Base-by-base conservation (phyloP, 2,797 vertebrate genomes). In the Melopsittacus undulatus region DNA sequence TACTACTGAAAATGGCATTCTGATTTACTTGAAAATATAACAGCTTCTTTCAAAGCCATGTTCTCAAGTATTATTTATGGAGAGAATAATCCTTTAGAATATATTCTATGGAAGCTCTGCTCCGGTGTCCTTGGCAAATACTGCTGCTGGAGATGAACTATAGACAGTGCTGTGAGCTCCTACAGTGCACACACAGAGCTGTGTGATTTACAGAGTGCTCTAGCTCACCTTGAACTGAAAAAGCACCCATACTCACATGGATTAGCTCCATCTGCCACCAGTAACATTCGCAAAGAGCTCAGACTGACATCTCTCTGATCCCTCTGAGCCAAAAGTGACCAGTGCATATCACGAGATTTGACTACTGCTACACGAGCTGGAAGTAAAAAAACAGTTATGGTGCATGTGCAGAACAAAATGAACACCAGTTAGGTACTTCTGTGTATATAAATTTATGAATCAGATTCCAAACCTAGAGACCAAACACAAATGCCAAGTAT, bases 281-380 rank as follows among this genome's bases (percentile, higher is more conserved):
- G 98, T 40, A 99, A 97, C 99, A 99, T 99, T 38, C 99, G 98
- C 73, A 99, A 96, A 3, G 99, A 99, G 96, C 98, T 98, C 90
- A 99, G 98, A 94, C 98, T 99, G 97, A 99, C 96, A 26, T 99
- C 99, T 40, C 98, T 98, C 97, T 99, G 99, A 92, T 99, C 99
- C 94, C 98, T 98, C 97, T 99, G 99, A 83, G 99, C 99, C 96
- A 99, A 96, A 74, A 99, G 99, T 68, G 99, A 99, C 99, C 99
- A 99, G 97, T 99, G 99, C 99, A 99, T 99, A 98, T 99, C 99
- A n/a, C 99, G 98, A 7, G 99, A 99, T 95, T 99, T 99, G 51
- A 99, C 98, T 94, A 99, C 98, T 0, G 99, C 99, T 23, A 99
- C 98, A 61, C 90, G 98, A 2, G 99, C 99, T 99, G 93, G 13